These are phyloP conservation scores for Athalia cordata DNA, from an alignment of 2,888 invertebrate genomes.

Conservation along the genomic window DNA sequence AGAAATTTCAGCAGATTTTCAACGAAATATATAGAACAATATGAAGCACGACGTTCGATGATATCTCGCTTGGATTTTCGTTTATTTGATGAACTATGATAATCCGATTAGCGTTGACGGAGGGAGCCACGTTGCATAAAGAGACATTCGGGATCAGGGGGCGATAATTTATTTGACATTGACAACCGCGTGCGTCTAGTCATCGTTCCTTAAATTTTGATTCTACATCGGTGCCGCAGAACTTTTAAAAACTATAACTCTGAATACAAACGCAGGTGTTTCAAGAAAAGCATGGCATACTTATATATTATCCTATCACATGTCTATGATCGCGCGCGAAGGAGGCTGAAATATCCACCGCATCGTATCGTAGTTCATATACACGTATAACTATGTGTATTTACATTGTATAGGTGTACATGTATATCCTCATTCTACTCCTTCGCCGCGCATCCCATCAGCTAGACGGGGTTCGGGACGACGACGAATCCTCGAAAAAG, in stretches of 20 bases:
- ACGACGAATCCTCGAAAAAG: constrained; percentile 21
- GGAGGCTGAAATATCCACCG: constrained; percentile 14
- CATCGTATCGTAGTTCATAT: background rate
- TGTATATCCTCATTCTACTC: too few relatives aligned
- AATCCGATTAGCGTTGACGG: constrained; percentile 10
- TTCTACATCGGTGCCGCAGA: too few relatives aligned
- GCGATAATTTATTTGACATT: background rate
- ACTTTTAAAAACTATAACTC: too few relatives aligned
- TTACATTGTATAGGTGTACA: too few relatives aligned
- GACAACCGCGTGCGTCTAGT: constrained; percentile 40
- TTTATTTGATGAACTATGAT: constrained; percentile 26
- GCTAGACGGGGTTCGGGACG: background rate
- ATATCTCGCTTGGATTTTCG: background rate
- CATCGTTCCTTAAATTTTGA: background rate
- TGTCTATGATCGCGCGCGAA: constrained; percentile 37
- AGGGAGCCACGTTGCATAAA: background rate
- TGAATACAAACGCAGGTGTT: constrained; percentile 30
- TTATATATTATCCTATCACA: constrained; percentile 35
- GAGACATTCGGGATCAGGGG: too few relatives aligned
- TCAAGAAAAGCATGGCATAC: constrained; percentile 10
- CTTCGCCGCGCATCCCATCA: constrained; percentile 18
- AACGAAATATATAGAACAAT: too few relatives aligned
- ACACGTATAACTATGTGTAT: too few relatives aligned
- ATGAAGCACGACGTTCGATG: background rate
- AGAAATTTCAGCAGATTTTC: too few relatives aligned